These are phyloP conservation scores for Pachypanchax playfairii DNA, from an alignment of 2,113 vertebrate genomes.

Conservation along the genomic window DNA sequence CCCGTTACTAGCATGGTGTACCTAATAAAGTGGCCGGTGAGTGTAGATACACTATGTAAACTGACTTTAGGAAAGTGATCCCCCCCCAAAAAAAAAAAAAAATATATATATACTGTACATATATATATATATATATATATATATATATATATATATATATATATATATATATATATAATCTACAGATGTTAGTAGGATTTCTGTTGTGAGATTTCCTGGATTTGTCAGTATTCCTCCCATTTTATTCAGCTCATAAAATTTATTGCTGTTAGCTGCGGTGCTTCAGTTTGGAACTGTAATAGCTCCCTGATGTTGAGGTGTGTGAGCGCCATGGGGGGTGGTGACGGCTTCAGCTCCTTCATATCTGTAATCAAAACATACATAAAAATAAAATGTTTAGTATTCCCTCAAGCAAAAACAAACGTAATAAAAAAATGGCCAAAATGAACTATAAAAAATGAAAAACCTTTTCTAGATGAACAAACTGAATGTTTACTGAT, in stretches of 20 bases:
- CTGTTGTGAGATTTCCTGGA: constrained; percentile 17
- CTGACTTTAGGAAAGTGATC: too few relatives aligned
- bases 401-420: constrained; percentile 6
- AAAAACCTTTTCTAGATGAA: background rate
- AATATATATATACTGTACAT: too few relatives aligned
- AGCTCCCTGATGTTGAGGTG: constrained; percentile 54
- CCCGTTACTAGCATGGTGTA: too few relatives aligned
- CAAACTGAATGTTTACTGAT: background rate
- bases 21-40: too few relatives aligned
- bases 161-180: too few relatives aligned
- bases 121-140: too few relatives aligned
- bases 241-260: constrained; percentile 53
- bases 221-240: constrained; percentile 28
- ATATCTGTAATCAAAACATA: constrained; percentile 54
- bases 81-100: too few relatives aligned
- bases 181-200: constrained; percentile 1
- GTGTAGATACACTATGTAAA: too few relatives aligned
- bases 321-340: constrained; percentile 31
- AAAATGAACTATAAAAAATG: constrained; percentile 1
- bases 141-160: too few relatives aligned
- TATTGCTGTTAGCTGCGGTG: constrained; percentile 25
- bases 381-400: constrained; percentile 41
- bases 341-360: constrained; percentile 39
- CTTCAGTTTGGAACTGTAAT: constrained; percentile 47
- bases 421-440: constrained; percentile 14